Conservation (phyloP, 2,888 invertebrate species). For the Dynastes maya region DNA sequence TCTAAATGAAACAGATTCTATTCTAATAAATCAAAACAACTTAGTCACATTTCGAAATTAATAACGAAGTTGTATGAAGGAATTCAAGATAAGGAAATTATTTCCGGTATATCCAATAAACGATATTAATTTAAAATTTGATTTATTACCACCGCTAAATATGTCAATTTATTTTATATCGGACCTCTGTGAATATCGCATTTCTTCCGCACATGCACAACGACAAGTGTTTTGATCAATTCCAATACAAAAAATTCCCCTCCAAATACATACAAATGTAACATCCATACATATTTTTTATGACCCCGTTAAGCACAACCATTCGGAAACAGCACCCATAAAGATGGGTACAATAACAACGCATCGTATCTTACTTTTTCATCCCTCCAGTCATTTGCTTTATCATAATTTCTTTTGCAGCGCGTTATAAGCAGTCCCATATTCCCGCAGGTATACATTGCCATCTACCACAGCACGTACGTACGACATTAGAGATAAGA, state of each 20-base stretch:
- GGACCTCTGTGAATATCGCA: too few relatives aligned
- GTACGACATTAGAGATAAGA: constrained; percentile 33
- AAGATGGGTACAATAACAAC: constrained; percentile 29
- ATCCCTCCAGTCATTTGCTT: constrained; percentile 32
- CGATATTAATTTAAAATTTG: constrained; percentile 9
- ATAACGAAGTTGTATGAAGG: background rate
- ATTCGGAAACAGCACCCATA: constrained; percentile 21
- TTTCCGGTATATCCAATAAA: background rate
- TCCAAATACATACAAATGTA: constrained; percentile 2
- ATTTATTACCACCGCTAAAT: background rate
- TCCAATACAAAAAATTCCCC: too few relatives aligned
- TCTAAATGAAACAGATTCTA: background rate
- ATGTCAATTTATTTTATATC: too few relatives aligned
- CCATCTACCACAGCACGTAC: constrained; percentile 26
- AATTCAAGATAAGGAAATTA: background rate
- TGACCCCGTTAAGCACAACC: constrained; percentile 16
- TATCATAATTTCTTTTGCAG: constrained; percentile 38
- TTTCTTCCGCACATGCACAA: too few relatives aligned
- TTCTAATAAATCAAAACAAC: background rate
- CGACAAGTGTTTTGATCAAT: background rate
- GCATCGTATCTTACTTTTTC: constrained; percentile 39
- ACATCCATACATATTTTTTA: constrained; percentile 10
- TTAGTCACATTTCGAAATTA: background rate
- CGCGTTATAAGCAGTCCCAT: constrained; percentile 34
- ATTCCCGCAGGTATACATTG: constrained; percentile 29